Evolutionary conservation across 1,140 invertebrate genomes (phyloP).

Genomic region (Lordiphosa clarofinis): DNA sequence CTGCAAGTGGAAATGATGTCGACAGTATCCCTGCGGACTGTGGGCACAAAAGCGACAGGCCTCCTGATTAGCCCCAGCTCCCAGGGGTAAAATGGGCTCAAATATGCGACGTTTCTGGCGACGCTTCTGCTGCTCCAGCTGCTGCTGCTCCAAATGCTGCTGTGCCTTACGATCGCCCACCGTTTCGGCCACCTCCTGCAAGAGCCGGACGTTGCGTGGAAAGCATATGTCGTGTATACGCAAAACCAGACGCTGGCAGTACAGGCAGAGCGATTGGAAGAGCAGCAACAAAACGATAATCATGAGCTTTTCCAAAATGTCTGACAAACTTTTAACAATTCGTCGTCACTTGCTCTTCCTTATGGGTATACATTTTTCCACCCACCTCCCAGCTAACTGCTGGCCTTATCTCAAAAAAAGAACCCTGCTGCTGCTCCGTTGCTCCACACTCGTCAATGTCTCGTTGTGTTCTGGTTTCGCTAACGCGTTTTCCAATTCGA

Average conservation of each 20-base stretch:
- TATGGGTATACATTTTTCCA: constrained; percentile 33
- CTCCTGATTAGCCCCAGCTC: constrained; percentile 48
- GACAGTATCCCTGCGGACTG: constrained; percentile 74
- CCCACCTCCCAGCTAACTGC: constrained; percentile 37
- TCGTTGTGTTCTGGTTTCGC: constrained; percentile 33
- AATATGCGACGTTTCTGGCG: constrained; percentile 55
- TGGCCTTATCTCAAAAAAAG: constrained; percentile 22
- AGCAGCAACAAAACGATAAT: constrained; percentile 79
- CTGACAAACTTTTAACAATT: constrained; percentile 3
- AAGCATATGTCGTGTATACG: constrained; percentile 77
- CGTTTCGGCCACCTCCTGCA: constrained; percentile 73
- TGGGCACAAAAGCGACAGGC: constrained; percentile 77
- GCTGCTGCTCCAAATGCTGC: constrained; percentile 57
- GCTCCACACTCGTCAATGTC: constrained; percentile 43
- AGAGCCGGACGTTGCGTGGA: constrained; percentile 68
- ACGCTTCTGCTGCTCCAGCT: constrained; percentile 53
- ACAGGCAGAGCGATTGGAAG: constrained; percentile 78
- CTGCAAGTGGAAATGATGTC: constrained; percentile 74
- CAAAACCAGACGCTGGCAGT: constrained; percentile 76
- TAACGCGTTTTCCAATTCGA: constrained; percentile 60
- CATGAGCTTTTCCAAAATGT: constrained; percentile 33
- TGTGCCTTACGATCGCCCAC: constrained; percentile 68
- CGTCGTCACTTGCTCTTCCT: constrained; percentile 2
- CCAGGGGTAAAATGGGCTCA: constrained; percentile 46
- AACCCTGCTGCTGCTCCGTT: constrained; percentile 17